phyloP scores from a whole-genome alignment of 2,888 invertebrate species.

The Willowsia nigromaculata region DNA sequence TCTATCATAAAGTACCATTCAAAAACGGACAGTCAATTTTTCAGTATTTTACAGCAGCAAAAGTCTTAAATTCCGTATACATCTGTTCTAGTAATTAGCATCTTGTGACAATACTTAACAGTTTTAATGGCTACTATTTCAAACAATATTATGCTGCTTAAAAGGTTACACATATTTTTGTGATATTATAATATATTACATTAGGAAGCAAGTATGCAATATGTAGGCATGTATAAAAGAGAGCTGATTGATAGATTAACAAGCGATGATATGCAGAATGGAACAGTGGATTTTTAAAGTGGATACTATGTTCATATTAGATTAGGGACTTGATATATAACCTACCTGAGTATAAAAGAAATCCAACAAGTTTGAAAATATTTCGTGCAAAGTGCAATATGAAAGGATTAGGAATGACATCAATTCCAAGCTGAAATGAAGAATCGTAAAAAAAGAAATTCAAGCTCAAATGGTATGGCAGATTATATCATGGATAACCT shows the following conservation, averaged over 20 bases:
- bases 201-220: not conserved
- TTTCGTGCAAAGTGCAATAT: constrained; percentile 33
- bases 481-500: not conserved
- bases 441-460: not conserved
- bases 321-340: no score
- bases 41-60: constrained; percentile 51
- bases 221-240: not conserved
- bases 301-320: no score
- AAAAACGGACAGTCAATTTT: constrained; percentile 48
- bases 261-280: not conserved
- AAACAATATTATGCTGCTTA: not conserved
- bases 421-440: not conserved
- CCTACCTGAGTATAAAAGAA: no score
- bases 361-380: not conserved
- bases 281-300: not conserved
- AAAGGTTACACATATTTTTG: constrained; percentile 9
- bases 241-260: not conserved
- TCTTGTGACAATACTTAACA: not conserved
- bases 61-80: not conserved
- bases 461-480: not conserved
- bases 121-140: not conserved
- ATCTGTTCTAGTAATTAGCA: not conserved
- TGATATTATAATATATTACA: constrained; percentile 20
- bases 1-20: no score
- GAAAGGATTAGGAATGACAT: not conserved